A percentile compares a stretch with the other conserved stretches of the same genome.
These are phyloP conservation scores for Propithecus deckenii DNA, from an alignment of 2,797 vertebrate genomes.

Conservation along the genomic window DNA sequence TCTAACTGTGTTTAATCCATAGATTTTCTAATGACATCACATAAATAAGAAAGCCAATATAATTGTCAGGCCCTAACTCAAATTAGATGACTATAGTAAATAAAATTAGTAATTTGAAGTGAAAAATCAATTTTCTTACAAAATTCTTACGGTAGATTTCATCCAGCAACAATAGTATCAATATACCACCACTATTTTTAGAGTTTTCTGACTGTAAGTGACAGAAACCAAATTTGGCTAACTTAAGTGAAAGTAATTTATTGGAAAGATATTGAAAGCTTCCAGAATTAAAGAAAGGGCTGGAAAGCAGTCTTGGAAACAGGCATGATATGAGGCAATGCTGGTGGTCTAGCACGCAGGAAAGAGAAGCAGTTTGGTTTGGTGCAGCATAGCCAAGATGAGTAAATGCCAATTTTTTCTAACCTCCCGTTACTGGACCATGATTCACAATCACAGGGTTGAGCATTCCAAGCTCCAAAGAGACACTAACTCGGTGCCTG, in stretches of 20 bases:
- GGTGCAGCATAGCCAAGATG: neutral
- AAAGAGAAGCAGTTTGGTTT: neutral
- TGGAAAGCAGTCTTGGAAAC: neutral
- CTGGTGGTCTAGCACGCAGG: too few relatives aligned
- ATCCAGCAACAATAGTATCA: neutral
- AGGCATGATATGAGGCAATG: neutral
- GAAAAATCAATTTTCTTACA: constrained; percentile 32
- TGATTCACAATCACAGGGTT: neutral
- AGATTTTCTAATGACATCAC: neutral
- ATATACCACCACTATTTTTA: neutral
- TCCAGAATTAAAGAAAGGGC: neutral
- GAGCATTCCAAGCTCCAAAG: neutral
- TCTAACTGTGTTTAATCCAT: neutral
- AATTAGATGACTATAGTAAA: neutral
- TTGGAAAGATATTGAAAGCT: neutral
- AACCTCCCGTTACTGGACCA: neutral
- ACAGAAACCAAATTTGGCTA: neutral
- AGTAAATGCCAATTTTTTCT: neutral
- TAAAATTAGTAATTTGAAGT: neutral
- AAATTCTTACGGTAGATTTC: constrained; percentile 9
- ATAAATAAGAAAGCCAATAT: neutral
- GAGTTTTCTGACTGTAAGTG: neutral
- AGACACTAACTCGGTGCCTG: neutral
- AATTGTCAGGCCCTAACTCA: neutral
- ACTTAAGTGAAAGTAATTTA: neutral